Evolutionary conservation across 2,797 vertebrate genomes (phyloP), one percentile per base, ranked within the genome.

Genomic region (Cottoperca gobio): DNA sequence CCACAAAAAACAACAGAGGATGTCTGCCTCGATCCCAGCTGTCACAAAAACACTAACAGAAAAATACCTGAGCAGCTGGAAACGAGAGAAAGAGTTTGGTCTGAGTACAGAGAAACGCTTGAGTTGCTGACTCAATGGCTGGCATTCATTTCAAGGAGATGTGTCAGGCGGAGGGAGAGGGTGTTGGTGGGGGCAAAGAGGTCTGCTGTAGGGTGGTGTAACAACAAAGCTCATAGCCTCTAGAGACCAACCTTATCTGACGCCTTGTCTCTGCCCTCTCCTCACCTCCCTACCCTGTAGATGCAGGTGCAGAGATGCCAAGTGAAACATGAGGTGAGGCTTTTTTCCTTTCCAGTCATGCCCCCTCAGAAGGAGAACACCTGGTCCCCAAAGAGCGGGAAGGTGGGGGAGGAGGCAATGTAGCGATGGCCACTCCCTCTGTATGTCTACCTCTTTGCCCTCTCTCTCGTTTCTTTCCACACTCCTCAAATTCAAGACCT

Each of bases 241-340:
- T 39, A 19, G 91, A 89, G 87, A 88, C 70, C 76, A 64, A 67
- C 80, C 85, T 86, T 85, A 86, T 90, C 89, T 84, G 79, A 86
- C 23, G 74, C 79, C 86, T 86, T 80, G 83, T 82, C 78, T 86
- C 73, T 79, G 64, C 77, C 68, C 64, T 73, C 76, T 70, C 72
- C 63, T 58, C 73, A 75, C 81, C 83, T 73, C 64, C 69, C 74
- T 64, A 58, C 81, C 76, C 85, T 16, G 31, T 63, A 83, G 79
- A 84, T 86, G 84, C 88, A 92, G 92, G 92, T 92, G 89, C 86
- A 87, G 67, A 82, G 85, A 91, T 87, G 88, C 87, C 83, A 89
- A 90, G 89, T 82, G 86, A 92, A 85, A 90, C 90, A 90, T 61
- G 74, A 81, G 75, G 85, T 70, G 58, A 81, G 42, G 75, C 42